These are phyloP conservation scores for Chrysolina americana DNA, from an alignment of 2,888 invertebrate species.

Conservation along the genomic window DNA sequence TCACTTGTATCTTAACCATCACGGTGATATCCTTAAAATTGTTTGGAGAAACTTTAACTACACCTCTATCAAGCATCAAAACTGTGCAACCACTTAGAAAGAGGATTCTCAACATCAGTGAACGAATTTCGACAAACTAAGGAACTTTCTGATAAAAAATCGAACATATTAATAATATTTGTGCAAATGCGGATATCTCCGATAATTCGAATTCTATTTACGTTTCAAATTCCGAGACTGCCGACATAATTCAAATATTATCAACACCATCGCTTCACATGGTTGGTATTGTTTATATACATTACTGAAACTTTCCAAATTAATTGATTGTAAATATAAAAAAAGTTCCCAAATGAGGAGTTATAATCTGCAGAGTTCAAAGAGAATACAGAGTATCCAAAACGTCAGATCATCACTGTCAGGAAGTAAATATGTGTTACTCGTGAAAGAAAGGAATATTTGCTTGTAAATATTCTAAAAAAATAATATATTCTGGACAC, in stretches of 20 bases:
- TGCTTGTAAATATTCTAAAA: no score
- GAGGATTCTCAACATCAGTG: neutral
- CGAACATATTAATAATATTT: neutral
- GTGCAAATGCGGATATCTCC: neutral
- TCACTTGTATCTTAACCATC: constrained; percentile 1
- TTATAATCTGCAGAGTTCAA: neutral
- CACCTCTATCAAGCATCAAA: neutral
- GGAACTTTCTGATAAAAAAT: neutral
- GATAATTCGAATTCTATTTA: neutral
- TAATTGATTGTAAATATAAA: neutral
- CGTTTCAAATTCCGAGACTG: neutral
- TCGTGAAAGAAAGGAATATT: no score
- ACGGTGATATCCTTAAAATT: neutral
- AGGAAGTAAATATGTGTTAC: no score
- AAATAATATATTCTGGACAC: no score
- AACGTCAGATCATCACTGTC: no score
- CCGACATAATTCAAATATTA: neutral
- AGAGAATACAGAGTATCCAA: no score
- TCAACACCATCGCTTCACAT: neutral
- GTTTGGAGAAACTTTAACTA: neutral
- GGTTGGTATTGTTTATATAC: neutral
- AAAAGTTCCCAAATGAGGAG: neutral
- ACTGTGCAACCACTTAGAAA: neutral
- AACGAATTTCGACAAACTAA: neutral
- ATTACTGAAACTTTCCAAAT: neutral